Conservation (phyloP, 1,140 invertebrate species). For the Drosophila bocki region DNA sequence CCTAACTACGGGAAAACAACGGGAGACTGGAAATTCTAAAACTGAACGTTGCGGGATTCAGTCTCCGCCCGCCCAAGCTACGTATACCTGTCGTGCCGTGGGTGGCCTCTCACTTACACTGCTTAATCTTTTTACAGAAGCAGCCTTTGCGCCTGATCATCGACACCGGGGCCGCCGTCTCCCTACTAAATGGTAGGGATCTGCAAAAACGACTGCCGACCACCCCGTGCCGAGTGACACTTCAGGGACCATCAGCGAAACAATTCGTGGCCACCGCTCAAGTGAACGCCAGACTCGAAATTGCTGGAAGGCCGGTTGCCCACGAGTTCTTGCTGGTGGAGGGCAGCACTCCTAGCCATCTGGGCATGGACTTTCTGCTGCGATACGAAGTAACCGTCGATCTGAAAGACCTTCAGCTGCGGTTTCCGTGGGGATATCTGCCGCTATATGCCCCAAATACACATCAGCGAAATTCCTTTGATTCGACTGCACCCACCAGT, state of each 20-base stretch:
- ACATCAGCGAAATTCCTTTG: neutral
- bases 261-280: neutral
- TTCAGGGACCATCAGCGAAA: neutral
- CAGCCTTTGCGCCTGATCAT: too few species aligned
- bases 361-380: neutral
- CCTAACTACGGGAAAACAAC: too few species aligned
- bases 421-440: neutral
- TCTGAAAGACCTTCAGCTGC: neutral
- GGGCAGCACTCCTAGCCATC: too few species aligned
- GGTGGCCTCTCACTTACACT: too few species aligned
- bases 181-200: too few species aligned
- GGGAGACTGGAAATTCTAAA: too few species aligned
- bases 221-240: neutral
- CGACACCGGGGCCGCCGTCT: too few species aligned
- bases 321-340: neutral
- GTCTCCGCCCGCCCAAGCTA: too few species aligned
- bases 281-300: neutral
- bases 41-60: too few species aligned
- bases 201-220: neutral
- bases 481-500: neutral
- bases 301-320: neutral
- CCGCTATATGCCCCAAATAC: neutral
- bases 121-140: too few species aligned
- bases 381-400: neutral
- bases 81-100: too few species aligned